Percentiles rank a stretch among this genome's conserved stretches.
Evolutionary conservation across 2,113 vertebrate genomes (phyloP).

Genomic region (Brachypteracias leptosomus): DNA sequence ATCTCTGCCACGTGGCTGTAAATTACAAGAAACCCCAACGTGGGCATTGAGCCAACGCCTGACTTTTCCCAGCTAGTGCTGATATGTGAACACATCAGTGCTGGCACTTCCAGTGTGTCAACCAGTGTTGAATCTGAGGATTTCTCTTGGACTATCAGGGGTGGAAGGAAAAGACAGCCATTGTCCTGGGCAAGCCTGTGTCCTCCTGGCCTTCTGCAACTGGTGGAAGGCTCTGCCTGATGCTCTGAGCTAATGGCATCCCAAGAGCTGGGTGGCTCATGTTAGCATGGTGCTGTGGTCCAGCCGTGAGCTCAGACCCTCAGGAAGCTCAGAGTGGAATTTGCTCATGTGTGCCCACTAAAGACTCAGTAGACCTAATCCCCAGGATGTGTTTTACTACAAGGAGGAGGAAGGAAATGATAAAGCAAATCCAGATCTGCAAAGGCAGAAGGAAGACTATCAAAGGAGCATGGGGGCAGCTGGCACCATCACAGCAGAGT

Average conservation of each 20-base stretch:
- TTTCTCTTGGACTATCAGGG: not conserved
- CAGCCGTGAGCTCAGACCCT: not conserved
- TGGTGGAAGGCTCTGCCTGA: not conserved
- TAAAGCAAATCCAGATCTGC: not conserved
- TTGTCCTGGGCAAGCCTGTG: not conserved
- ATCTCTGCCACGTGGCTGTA: not conserved
- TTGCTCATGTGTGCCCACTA: not conserved
- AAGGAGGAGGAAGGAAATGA: not conserved
- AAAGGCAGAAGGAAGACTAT: not conserved
- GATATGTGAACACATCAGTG: not conserved
- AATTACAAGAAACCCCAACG: not conserved
- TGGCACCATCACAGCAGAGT: not conserved
- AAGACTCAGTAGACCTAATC: not conserved
- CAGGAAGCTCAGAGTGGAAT: not conserved
- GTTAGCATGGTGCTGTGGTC: not conserved
- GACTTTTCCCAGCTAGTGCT: not conserved
- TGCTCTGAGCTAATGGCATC: accelerated
- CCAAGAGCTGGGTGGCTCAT: not conserved
- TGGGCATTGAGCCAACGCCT: not conserved
- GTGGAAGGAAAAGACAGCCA: not conserved
- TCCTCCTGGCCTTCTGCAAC: not conserved
- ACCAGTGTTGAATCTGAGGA: not conserved
- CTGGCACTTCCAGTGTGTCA: not conserved
- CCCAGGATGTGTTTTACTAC: not conserved
- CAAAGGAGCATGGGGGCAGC: not conserved